Evolutionary conservation across 2,113 vertebrate species (phyloP), one percentile per base, ranked within the genome.

Genomic region (Monopterus albus): DNA sequence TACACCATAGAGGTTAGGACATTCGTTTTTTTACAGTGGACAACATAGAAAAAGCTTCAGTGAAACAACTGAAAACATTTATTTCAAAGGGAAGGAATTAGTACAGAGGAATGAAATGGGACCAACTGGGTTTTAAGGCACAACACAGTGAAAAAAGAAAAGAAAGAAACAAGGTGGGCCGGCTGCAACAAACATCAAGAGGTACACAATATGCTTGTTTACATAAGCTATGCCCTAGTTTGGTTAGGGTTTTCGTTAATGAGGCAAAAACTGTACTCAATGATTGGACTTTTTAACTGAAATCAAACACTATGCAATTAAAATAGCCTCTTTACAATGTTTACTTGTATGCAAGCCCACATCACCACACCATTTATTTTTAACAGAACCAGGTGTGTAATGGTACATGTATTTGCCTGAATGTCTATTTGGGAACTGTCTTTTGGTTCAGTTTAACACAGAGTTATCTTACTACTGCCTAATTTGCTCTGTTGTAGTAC

Each of bases 1-100:
- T 17, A 86, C 83, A 84, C 79, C 87, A 75, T 36, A 72, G 49
- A 78, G 51, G 73, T 88, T 66, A 82, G 75, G 66, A 81, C 82
- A 78, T 50, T 81, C 45, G 72, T 3, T 64, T 79, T 62, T 78
- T 73, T 13, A 53, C 39, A 66, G 60, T 72, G 53, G 63, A 68
- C 67, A n/a, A 85, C 77, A 73, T 2, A 80, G 46, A 85, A 60
- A 72, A 77, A 56, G 60, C 68, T 60, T 25, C 49, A 79, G 66
- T 77, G 58, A 79, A 76, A 82, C 79, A 85, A 14, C 77, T 75
- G 28, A 60, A 56, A 83, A 82, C 62, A 66, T 63, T 73, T 61
- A 82, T 81, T 83, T 83, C 49, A 80, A 72, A 80, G 61, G 55
- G 63, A 51, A 81, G 64, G 69, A 46, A 56, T 73, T 73, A 81